These are phyloP conservation scores for Cepphus grylle DNA, from an alignment of 2,113 vertebrate species.

Conservation along the genomic window DNA sequence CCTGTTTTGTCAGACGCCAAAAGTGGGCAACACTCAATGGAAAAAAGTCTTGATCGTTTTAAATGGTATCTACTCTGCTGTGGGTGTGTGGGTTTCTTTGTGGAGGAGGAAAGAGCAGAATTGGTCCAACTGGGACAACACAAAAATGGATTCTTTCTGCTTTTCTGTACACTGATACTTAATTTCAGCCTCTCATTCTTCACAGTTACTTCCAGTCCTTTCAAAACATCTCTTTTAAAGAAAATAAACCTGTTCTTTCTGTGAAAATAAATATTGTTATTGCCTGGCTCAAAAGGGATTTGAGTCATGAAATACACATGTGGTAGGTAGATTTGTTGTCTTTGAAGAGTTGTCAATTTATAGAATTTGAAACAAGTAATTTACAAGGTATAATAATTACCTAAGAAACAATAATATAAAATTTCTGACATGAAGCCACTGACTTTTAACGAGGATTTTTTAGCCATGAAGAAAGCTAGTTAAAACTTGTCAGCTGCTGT, in stretches of 20 bases:
- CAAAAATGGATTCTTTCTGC: conserved; percentile 6
- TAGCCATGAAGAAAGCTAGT: neutral
- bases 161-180: neutral
- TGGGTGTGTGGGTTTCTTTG: neutral
- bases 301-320: neutral
- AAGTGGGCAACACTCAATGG: conserved; percentile 99
- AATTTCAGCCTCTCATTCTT: neutral
- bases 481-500: neutral
- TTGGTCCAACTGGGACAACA: neutral
- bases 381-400: neutral
- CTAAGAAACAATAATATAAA: neutral
- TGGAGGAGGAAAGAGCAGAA: neutral
- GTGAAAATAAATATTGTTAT: neutral
- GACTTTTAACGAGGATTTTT: neutral
- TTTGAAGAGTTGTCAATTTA: neutral
- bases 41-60: conserved; percentile 98
- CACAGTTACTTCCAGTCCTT: neutral
- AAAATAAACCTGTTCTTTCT: neutral
- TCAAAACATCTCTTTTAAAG: neutral
- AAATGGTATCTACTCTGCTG: conserved; percentile 80
- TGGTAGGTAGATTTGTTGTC: neutral
- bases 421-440: neutral
- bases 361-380: neutral
- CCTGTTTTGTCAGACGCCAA: conserved; percentile 98
- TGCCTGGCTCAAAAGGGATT: neutral